These are phyloP conservation scores for Drosophila asahinai DNA, from an alignment of 1,140 invertebrate genomes.

Conservation along the genomic window DNA sequence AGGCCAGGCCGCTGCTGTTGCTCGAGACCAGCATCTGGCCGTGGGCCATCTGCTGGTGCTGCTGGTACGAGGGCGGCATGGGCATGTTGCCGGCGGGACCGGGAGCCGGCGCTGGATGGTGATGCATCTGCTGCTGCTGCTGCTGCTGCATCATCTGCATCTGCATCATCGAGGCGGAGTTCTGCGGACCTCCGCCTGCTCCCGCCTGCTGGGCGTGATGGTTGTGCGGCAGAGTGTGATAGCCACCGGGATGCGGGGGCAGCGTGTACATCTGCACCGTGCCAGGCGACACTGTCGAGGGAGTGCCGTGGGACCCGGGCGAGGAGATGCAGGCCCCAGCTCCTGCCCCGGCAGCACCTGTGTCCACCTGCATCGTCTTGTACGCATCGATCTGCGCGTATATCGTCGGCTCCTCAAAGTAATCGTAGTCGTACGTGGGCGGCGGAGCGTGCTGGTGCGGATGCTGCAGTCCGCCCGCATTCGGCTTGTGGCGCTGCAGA, in stretches of 20 bases:
- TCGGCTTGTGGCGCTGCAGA: slow-evolving; percentile 77
- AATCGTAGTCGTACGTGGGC: slow-evolving; percentile 84
- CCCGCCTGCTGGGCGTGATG: slow-evolving; percentile 66
- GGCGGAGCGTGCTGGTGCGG: slow-evolving; percentile 74
- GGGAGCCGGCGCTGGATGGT: slow-evolving; percentile 53
- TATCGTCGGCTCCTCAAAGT: slow-evolving; percentile 87
- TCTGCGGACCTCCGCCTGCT: slow-evolving; percentile 58
- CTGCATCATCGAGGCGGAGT: slow-evolving; percentile 81
- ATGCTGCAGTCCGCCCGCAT: slow-evolving; percentile 80
- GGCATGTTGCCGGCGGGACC: slow-evolving; percentile 65
- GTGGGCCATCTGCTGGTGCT: slow-evolving; percentile 71
- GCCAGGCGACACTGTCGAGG: slow-evolving; percentile 79
- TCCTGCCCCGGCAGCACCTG: slow-evolving; percentile 54
- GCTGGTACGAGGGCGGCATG: slow-evolving; percentile 79
- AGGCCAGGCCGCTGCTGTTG: slow-evolving; percentile 77
- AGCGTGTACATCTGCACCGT: slow-evolving; percentile 83
- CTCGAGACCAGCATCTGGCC: slow-evolving; percentile 80
- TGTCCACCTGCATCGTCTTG: slow-evolving; percentile 78
- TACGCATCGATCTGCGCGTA: slow-evolving; percentile 90
- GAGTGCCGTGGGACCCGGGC: slow-evolving; percentile 77
- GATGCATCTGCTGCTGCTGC: slow-evolving; percentile 58
- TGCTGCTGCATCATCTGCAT: slow-evolving; percentile 79
- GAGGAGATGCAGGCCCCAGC: slow-evolving; percentile 71
- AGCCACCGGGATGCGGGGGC: slow-evolving; percentile 79
- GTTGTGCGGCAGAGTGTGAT: slow-evolving; percentile 82